Evolutionary conservation across 2,888 invertebrate genomes (phyloP), one percentile per base, ranked within the genome.

Genomic region (Rhamphomyia laevipes): DNA sequence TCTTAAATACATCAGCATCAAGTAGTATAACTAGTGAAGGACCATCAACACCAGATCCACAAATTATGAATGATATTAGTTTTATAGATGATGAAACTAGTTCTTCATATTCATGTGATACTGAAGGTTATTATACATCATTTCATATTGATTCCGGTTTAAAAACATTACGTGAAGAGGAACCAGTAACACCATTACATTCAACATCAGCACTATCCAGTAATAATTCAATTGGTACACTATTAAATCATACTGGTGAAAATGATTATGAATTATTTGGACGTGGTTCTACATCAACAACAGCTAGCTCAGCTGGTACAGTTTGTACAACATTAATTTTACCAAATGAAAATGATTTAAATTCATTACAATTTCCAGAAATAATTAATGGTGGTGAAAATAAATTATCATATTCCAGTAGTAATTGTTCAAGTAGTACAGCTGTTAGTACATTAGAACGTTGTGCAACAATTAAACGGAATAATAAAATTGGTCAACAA

Each of bases 121-220:
- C 93, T 2, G 96, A 96, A 71, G 96, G 96, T 9, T 96, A 95
- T 68, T 96, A 93, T 67, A 96, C 96, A 1, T 94, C 94, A 17
- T 96, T 96, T 74, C 94, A 96, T 69, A 84, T 91, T 77, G 95
- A 96, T 69, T 92, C 92, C 49, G 95, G 95, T 0, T 70, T 96
- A 53, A 87, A 87, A 63, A 87, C 89, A 0, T 71, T 89, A 13
- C 83, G 86, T 63, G 89, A 90, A 68, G 83, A 83, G 58, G 77
- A 82, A 54, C 83, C 84, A 0, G 77, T 80, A 54, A 84, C 82
- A 21, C 85, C 87, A 2, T 65, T 86, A 62, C 84, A 84, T 64
- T 79, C 79, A 12, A 82, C 82, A 43, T 80, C 77, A 43, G 80
- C 83, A 43, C 75, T 85, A 55, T 66, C 65, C 3, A 66, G 67